Percentiles rank a stretch among this genome's conserved stretches.
Evolutionary conservation across 2,888 invertebrate species (phyloP).

Genomic region (Neelides folsomi): DNA sequence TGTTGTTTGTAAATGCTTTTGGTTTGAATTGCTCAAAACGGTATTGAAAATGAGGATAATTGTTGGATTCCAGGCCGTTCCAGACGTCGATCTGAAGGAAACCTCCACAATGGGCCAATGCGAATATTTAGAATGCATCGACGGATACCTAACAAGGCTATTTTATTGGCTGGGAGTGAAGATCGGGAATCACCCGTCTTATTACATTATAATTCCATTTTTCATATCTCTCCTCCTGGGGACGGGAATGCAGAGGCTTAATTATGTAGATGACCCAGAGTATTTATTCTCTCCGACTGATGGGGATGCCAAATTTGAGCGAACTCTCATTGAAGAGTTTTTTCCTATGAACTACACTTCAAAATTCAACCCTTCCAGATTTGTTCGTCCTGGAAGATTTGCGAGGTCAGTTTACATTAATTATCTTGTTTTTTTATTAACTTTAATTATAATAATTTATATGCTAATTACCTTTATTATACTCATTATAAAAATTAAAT

Average conservation of each 20-base stretch:
- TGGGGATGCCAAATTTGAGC: constrained; percentile 56
- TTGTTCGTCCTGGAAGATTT: constrained; percentile 64
- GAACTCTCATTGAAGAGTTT: constrained; percentile 63
- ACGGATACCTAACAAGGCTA: constrained; percentile 60
- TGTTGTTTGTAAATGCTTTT: no score
- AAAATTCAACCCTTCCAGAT: constrained; percentile 70
- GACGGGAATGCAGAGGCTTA: constrained; percentile 72
- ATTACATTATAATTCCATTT: constrained; percentile 76
- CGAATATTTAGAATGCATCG: constrained; percentile 40
- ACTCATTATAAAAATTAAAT: no score
- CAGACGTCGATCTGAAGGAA: constrained; percentile 8
- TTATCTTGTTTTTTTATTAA: background rate
- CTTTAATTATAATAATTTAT: no score
- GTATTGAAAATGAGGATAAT: constrained; percentile 27
- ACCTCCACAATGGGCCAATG: constrained; percentile 22
- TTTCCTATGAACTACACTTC: constrained; percentile 81
- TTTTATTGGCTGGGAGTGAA: constrained; percentile 67
- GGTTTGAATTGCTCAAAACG: no score
- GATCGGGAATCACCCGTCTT: constrained; percentile 70
- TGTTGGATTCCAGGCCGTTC: constrained; percentile 31
- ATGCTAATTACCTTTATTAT: no score
- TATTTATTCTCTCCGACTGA: constrained; percentile 80
- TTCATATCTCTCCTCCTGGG: constrained; percentile 65
- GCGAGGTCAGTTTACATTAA: constrained; percentile 30
- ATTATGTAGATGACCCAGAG: constrained; percentile 85